Conservation (phyloP, 2,797 vertebrate genomes). For the Phrynocephalus forsythii region DNA sequence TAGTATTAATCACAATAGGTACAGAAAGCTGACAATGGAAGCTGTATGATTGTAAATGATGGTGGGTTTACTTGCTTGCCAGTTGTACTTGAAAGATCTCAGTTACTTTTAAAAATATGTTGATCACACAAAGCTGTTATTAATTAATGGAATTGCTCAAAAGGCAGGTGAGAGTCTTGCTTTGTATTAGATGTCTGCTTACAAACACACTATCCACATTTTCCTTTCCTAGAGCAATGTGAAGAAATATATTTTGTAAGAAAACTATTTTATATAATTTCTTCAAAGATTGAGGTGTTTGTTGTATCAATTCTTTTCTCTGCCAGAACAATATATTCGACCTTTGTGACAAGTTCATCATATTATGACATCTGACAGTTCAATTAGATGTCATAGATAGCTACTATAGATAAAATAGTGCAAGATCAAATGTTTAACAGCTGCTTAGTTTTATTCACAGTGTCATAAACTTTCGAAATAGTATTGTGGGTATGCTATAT, state of each 20-base stretch:
- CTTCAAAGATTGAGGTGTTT: constrained; percentile 70
- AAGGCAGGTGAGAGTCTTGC: constrained; percentile 74
- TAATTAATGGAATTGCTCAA: constrained; percentile 74
- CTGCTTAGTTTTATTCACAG: constrained; percentile 51
- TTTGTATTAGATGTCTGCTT: constrained; percentile 75
- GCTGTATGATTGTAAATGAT: constrained; percentile 67
- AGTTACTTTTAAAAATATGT: constrained; percentile 60
- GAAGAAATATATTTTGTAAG: constrained; percentile 71
- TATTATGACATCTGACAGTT: constrained; percentile 71
- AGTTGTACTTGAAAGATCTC: constrained; percentile 62
- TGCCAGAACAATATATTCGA: constrained; percentile 61
- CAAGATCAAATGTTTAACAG: constrained; percentile 72
- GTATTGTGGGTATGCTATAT: constrained; percentile 46
- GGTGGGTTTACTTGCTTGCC: constrained; percentile 60
- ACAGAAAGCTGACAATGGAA: constrained; percentile 63
- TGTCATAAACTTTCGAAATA: constrained; percentile 22
- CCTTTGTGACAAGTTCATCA: constrained; percentile 66
- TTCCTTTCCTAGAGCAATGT: constrained; percentile 63
- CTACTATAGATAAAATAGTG: constrained; percentile 66
- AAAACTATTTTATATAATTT: constrained; percentile 73
- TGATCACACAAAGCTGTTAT: constrained; percentile 64
- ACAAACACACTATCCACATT: constrained; percentile 69
- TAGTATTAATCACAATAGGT: constrained; percentile 59
- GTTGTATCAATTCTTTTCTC: constrained; percentile 61
- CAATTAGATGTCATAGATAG: constrained; percentile 66